Conservation (phyloP, 2,113 vertebrate species). For the Percopsis transmontana region DNA sequence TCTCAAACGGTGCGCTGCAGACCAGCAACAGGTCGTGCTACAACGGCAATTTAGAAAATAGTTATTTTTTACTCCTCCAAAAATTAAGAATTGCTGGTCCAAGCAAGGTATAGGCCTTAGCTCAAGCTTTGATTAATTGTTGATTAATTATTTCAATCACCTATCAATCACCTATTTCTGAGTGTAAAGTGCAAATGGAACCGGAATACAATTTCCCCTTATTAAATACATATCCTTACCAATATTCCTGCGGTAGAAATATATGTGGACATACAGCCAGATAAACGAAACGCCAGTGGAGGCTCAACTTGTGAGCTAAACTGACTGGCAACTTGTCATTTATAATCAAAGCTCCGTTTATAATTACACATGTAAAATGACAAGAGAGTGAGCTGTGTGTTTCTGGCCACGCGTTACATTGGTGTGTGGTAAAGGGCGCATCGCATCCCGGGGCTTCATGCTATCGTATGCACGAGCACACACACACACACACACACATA, state of each 20-base stretch:
- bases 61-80: too few species aligned
- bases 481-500: not conserved
- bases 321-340: slow-evolving; percentile 1
- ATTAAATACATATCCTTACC: not conserved
- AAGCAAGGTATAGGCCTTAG: too few species aligned
- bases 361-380: slow-evolving; percentile 29
- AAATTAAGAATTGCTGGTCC: too few species aligned
- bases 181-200: too few species aligned
- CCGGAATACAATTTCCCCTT: not conserved
- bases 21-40: too few species aligned
- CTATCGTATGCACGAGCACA: not conserved
- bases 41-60: too few species aligned
- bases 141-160: too few species aligned
- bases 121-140: too few species aligned
- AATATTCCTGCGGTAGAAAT: not conserved
- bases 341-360: slow-evolving; percentile 15
- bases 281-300: slow-evolving; percentile 6
- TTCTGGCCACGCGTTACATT: slow-evolving; percentile 20
- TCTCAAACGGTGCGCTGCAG: too few species aligned
- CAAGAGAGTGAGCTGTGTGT: slow-evolving; percentile 3
- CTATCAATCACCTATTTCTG: too few species aligned
- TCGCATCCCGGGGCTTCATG: slow-evolving; percentile 1
- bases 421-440: slow-evolving; percentile 1
- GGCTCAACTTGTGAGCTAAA: slow-evolving; percentile 8
- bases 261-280: too few species aligned